Evolutionary conservation across 2,113 vertebrate genomes (phyloP), one percentile per base, ranked within the genome.

Genomic region (Puma concolor): DNA sequence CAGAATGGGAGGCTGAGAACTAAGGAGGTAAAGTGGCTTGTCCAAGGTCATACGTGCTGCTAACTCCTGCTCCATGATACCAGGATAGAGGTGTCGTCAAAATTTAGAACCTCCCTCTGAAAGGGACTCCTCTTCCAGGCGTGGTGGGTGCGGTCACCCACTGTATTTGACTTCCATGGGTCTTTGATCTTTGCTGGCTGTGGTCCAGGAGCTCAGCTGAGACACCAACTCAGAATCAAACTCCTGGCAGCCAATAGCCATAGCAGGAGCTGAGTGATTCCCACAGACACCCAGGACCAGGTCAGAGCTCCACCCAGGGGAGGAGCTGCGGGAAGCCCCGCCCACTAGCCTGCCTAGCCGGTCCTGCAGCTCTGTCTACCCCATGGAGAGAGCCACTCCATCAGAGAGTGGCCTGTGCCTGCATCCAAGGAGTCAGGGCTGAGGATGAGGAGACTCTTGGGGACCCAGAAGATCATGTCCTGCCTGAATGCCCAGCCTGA

Each of bases 401-500:
- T 48, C 82, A 14, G 72, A 91, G 79, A 60, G 86, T 36, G 79
- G 50, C 54, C 69, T 4, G 60, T 29, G 29, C 57, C 33, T 38
- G 27, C n/a, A 41, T 71, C 36, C 36, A 38, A 27, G 41, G 33
- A 13, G 5, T 44, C 33, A 80, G 54, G 50, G 69, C 94, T 90
- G 90, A 96, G 52, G 83, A 97, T 96, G 95, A n/a, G 19, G 19
- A 67, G 84, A 54, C 31, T 10, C 87, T 84, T 11, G 9, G 38
- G 44, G 12, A 60, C 74, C 48, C 76, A 44, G 94, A 90, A 71
- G 85, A 86, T 33, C 52, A 66, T 64, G 48, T 29, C 8, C 13
- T 93, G 33, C 77, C 54, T 64, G 85, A 72, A 67, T 74, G 66
- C 54, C 64, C 69, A 11, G 27, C 57, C 64, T 48, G 66, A 85